Conservation (phyloP, 2,797 vertebrate species). For the Karalla daura region DNA sequence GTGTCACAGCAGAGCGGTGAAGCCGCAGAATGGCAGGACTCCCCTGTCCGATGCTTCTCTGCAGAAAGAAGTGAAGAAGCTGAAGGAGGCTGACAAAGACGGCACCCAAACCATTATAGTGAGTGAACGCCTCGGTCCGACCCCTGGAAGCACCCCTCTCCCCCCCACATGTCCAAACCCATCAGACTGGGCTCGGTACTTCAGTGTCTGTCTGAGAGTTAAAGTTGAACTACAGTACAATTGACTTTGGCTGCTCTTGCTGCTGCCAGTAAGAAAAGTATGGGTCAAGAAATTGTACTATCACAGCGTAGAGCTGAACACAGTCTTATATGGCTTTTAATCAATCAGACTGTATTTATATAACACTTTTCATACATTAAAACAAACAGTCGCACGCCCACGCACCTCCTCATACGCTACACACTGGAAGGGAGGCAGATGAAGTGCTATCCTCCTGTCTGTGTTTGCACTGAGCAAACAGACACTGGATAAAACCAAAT, state of each 20-base stretch:
- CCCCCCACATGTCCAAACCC: not conserved
- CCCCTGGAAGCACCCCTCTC: not conserved
- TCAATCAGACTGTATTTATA: too few relatives aligned
- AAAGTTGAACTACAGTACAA: not conserved
- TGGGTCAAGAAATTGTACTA: not conserved
- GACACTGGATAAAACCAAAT: too few relatives aligned
- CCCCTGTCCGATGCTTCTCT: constrained; percentile 84
- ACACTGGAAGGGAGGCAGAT: too few relatives aligned
- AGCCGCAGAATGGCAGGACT: constrained; percentile 74
- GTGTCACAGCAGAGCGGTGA: constrained; percentile 55
- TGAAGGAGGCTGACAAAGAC: constrained; percentile 89
- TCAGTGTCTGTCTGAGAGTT: not conserved
- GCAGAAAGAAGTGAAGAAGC: constrained; percentile 87
- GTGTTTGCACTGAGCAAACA: too few relatives aligned
- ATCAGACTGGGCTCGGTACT: not conserved
- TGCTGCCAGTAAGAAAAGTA: not conserved
- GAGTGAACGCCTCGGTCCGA: constrained; percentile 60
- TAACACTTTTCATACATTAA: too few relatives aligned
- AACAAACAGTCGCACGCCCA: too few relatives aligned
- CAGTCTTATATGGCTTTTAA: not conserved
- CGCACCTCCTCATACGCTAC: too few relatives aligned
- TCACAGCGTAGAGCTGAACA: not conserved
- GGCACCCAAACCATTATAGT: constrained; percentile 90
- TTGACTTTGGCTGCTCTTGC: not conserved
- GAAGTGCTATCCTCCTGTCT: too few relatives aligned